These are phyloP conservation scores for Anthophora plumipes DNA, from an alignment of 2,888 invertebrate genomes.

Conservation along the genomic window DNA sequence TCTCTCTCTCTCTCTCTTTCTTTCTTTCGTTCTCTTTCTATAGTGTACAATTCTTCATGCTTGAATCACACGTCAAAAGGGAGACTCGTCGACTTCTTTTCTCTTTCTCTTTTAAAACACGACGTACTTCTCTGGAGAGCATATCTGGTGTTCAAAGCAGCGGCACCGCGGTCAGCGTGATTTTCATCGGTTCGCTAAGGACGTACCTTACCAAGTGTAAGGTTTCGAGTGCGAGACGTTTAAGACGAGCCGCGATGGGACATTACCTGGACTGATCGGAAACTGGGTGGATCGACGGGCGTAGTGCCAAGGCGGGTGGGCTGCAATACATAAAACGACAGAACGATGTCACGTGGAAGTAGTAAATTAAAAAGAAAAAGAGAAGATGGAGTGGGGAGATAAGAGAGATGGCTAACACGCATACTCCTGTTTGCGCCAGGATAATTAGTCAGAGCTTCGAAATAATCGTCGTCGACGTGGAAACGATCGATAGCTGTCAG, in stretches of 20 bases:
- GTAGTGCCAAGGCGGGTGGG: slow-evolving; percentile 80
- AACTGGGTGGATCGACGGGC: slow-evolving; percentile 82
- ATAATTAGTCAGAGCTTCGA: slow-evolving; percentile 65
- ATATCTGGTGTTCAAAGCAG: slow-evolving; percentile 60
- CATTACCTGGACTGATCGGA: slow-evolving; percentile 83
- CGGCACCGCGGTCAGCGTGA: slow-evolving; percentile 48
- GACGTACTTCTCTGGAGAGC: slow-evolving; percentile 52
- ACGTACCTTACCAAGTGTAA: slow-evolving; percentile 54
- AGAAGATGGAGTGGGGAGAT: neutral
- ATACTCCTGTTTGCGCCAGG: slow-evolving; percentile 59
- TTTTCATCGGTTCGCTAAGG: slow-evolving; percentile 47
- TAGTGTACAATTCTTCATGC: slow-evolving; percentile 16
- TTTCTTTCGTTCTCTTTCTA: no score
- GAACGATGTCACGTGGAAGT: slow-evolving; percentile 79
- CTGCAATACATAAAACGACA: slow-evolving; percentile 81
- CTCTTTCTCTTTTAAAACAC: neutral
- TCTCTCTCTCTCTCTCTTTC: no score
- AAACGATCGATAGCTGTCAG: slow-evolving; percentile 32
- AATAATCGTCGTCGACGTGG: slow-evolving; percentile 51
- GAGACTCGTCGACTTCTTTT: neutral
- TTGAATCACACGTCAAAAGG: slow-evolving; percentile 13
- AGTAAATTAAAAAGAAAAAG: slow-evolving; percentile 72
- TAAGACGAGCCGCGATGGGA: slow-evolving; percentile 73
- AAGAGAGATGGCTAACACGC: slow-evolving; percentile 30
- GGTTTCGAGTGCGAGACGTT: slow-evolving; percentile 54